These are phyloP conservation scores for Peromyscus maniculatus DNA, from an alignment of 2,113 vertebrate species.

Conservation along the genomic window DNA sequence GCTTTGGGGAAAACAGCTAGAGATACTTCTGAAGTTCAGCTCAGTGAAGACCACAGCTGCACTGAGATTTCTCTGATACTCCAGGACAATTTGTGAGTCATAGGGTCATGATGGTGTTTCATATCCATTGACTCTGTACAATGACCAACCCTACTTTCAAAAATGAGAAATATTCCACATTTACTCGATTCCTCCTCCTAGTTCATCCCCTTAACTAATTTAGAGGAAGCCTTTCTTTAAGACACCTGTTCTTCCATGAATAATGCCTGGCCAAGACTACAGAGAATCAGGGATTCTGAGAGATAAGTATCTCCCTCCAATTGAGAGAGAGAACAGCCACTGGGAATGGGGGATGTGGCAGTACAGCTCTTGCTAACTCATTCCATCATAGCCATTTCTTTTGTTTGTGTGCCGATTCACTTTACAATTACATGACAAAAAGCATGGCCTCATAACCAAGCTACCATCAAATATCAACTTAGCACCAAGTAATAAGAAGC, in stretches of 20 bases:
- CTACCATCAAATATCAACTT: neutral
- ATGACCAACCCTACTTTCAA: neutral
- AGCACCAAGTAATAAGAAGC: neutral
- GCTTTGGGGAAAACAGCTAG: neutral
- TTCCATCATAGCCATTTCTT: neutral
- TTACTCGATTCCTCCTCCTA: neutral
- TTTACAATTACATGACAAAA: neutral
- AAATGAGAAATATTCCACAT: neutral
- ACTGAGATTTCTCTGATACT: neutral
- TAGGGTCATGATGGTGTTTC: neutral
- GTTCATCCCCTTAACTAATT: neutral
- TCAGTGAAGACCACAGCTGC: neutral
- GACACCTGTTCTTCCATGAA: neutral
- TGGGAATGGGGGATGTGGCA: fast-evolving
- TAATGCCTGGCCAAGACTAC: neutral
- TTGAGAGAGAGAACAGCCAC: neutral
- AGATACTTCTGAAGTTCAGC: neutral
- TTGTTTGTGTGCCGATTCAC: neutral
- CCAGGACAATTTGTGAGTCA: neutral
- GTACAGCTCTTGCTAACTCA: neutral
- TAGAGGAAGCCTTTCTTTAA: neutral
- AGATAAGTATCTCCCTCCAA: neutral
- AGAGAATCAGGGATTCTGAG: neutral
- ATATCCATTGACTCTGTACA: neutral
- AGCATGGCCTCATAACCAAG: neutral